Base-by-base conservation (phyloP, 2,888 invertebrate species). In the Melanargia galathea region DNA sequence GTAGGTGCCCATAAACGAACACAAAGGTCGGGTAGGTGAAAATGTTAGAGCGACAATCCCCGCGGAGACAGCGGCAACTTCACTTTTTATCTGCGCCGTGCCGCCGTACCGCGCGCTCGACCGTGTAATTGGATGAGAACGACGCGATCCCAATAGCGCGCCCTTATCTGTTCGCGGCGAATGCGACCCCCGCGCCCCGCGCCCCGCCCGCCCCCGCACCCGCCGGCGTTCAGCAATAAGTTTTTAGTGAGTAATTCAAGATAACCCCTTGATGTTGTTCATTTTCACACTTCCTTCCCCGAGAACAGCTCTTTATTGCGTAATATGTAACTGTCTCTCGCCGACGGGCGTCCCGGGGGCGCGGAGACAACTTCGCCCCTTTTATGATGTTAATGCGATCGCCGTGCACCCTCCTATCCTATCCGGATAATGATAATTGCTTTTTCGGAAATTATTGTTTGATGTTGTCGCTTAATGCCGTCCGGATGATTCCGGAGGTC, bases 61-160 rank as follows among this genome's bases (percentile, higher is more conserved):
- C 78, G 84, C 86, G 86, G 89, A 90, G 88, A 87, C 86, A 87
- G 84, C 78, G 78, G 83, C 82, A 82, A 82, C 82, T 78, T 76
- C 79, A 82, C 83, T 88, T 90, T 90, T 90, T 90, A 90, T 90
- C 87, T 86, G 79, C 80, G 81, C 80, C 86, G 84, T 87, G 84
- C 89, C 79, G 81, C 80, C 86, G 84, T 87, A 84, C 89, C 79
- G 78, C 88, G 77, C 88, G 83, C 86, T 90, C 92, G 86, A 89
- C 92, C 92, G 92, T 92, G 91, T 90, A 90, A 90, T 90, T 90
- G 90, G 91, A 91, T 90, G 90, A 90, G 92, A 92, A 89, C 86
- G 90, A 83, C 87, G 90, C 88, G 88, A 88, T 90, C 89, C 91
- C 90, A 88, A 90, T 90, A 90, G 87, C 88, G 86, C 81, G 86